Base-by-base conservation (phyloP, 2,797 vertebrate species). In the Pantherophis alleghaniensis region DNA sequence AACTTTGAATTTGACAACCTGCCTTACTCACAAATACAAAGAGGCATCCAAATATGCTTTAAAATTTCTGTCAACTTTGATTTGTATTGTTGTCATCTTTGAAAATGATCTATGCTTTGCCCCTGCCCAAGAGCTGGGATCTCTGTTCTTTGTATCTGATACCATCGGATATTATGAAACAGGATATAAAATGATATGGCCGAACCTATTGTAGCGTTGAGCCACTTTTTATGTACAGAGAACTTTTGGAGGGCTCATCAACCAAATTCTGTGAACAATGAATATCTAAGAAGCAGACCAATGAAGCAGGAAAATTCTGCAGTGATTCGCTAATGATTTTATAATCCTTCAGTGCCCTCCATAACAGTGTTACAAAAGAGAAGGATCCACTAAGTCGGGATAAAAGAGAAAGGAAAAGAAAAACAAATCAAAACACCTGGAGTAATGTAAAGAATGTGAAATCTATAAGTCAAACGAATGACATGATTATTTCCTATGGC, bases 1-100 rank as follows among this genome's bases (percentile, higher is more conserved):
- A 96, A 95, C 87, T 93, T 93, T 93, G 92, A 95, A 94, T 95
- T 96, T 91, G 7, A 93, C 53, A 90, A 94, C 94, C 94, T 61
- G 88, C 88, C 87, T 88, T 63, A 89, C 5, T 92, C 94, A 79
- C 87, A 92, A 95, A 90, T 93, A 79, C 88, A 92, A 95, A 90
- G 94, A 93, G 92, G 92, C 32, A 91, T 32, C 90, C 60, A 93
- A 79, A 94, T 91, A 95, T 91, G 91, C 89, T 92, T 91, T 69
- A 10, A 56, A 94, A 16, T 91, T 69, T 53, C 83, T 89, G 93
- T 63, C 37, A 32, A 90, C 66, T 96, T 96, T 92, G 47, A 91
- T 91, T 92, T n/a, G 87, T 92, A 92, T 55, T 66, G 28, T 63
- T 92, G 28, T 91, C 66, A 47, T 93, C 32, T 94, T 92, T 59